Evolutionary conservation across 2,797 vertebrate genomes (phyloP).

Genomic region (Gobionotothen gibberifrons): DNA sequence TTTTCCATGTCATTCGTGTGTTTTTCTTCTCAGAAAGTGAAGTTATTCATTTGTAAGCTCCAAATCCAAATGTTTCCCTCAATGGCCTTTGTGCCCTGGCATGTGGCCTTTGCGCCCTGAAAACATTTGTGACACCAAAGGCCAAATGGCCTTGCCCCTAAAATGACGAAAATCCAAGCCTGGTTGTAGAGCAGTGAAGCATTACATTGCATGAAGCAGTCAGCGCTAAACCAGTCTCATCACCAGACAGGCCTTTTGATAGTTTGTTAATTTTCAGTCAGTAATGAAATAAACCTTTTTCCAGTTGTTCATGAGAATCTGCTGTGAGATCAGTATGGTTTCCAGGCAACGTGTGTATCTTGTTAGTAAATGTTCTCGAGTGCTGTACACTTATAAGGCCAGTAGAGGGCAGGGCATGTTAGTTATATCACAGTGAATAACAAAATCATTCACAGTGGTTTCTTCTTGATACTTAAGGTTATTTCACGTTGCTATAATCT

Average conservation of each 20-base stretch:
- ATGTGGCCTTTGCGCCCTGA: no score
- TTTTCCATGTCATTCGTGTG: no score
- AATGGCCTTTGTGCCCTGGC: no score
- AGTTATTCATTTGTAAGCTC: no score
- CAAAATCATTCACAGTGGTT: neutral
- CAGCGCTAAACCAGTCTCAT: neutral
- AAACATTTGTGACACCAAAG: no score
- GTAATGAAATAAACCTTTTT: neutral
- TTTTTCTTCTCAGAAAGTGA: no score
- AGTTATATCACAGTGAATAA: neutral
- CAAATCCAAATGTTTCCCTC: no score
- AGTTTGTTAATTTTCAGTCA: neutral
- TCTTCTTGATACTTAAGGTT: neutral
- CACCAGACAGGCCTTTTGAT: neutral
- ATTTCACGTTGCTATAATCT: neutral
- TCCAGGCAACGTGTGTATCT: neutral
- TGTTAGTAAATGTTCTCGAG: neutral
- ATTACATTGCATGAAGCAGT: neutral
- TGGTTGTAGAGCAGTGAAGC: neutral
- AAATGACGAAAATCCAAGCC: no score
- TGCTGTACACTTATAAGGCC: constrained; percentile 15
- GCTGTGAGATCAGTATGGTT: neutral
- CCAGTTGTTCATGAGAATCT: neutral
- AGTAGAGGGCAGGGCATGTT: constrained; percentile 45
- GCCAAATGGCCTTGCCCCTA: no score